phyloP scores from a whole-genome alignment of 2,113 vertebrate species.

The Mus musculus region DNA sequence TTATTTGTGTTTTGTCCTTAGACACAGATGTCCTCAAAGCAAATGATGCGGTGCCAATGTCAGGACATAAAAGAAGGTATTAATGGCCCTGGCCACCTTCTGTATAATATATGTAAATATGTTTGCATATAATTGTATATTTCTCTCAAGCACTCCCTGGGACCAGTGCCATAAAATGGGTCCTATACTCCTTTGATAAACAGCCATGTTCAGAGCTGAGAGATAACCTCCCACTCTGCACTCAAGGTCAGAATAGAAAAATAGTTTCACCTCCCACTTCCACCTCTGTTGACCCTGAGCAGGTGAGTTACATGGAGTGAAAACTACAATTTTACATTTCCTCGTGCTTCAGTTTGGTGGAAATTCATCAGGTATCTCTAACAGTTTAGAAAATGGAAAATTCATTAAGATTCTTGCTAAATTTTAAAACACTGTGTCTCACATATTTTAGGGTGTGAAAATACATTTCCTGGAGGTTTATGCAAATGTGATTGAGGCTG shows the following conservation, averaged over 20 bases:
- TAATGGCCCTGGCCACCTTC: background rate
- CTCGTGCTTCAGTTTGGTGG: background rate
- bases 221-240: fast-evolving
- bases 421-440: background rate
- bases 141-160: no score
- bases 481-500: background rate
- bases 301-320: no score
- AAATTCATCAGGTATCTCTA: background rate
- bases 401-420: background rate
- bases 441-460: background rate
- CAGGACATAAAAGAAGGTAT: background rate
- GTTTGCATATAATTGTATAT: background rate
- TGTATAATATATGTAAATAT: background rate
- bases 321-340: background rate
- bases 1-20: background rate
- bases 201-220: background rate
- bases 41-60: background rate
- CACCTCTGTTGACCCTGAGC: background rate
- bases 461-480: background rate
- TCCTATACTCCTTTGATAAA: background rate
- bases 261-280: fast-evolving
- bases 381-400: background rate
- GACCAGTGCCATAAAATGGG: background rate
- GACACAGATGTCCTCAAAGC: background rate
- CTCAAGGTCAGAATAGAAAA: fast-evolving